These are phyloP conservation scores for Acheta domesticus DNA, from an alignment of 2,888 invertebrate species.

Conservation along the genomic window DNA sequence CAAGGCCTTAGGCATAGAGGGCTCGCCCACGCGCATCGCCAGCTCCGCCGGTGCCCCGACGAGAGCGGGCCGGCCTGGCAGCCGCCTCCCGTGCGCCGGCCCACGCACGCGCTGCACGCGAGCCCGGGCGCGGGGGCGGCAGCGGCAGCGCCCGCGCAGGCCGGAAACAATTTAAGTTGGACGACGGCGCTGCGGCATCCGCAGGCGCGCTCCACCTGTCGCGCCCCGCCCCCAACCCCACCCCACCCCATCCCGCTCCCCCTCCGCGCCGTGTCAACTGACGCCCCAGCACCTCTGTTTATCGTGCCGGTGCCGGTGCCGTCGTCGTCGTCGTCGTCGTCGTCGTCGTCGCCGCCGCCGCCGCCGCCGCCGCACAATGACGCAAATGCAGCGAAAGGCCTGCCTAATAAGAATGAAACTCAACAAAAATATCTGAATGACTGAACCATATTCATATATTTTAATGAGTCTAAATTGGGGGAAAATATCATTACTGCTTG, in stretches of 20 bases:
- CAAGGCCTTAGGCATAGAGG: background rate
- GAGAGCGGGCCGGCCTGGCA: background rate
- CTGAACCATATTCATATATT: no score
- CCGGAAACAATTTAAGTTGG: conserved; percentile 4
- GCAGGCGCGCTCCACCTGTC: background rate
- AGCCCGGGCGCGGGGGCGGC: background rate
- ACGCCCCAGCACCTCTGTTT: background rate
- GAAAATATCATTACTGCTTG: no score
- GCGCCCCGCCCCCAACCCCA: background rate
- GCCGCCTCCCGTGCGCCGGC: background rate
- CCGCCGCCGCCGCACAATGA: no score
- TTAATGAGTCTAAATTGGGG: no score
- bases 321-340: no score
- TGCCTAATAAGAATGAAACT: no score
- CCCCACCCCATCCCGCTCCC: background rate
- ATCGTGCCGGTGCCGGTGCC: no score
- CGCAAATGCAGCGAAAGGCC: no score
- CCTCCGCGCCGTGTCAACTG: background rate
- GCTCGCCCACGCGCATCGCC: background rate
- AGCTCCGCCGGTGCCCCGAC: background rate
- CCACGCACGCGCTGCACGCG: background rate
- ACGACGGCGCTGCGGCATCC: background rate
- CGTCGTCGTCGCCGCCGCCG: no score
- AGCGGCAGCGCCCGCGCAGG: background rate
- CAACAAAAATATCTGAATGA: no score